Conservation (phyloP, 2,113 vertebrate species). For the Indicator maculatus region DNA sequence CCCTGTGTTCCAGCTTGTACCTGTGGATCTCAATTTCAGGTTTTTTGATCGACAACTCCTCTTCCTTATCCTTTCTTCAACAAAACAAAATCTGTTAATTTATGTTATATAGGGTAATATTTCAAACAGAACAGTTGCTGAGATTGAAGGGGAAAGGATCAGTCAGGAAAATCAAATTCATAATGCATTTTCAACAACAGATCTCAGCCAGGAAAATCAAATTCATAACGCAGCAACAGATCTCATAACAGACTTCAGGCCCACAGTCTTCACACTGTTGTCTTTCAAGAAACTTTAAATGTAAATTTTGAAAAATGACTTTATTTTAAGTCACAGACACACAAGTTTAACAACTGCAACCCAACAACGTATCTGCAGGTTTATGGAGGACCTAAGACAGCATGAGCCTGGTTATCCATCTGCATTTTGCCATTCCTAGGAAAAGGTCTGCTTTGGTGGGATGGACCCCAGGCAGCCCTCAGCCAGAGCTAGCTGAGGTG, state of each 20-base stretch:
- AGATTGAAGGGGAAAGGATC: not conserved
- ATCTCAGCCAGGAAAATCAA: no score
- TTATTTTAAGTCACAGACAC: not conserved
- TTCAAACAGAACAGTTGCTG: not conserved
- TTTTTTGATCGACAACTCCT: not conserved
- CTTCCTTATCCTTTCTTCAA: not conserved
- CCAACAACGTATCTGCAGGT: not conserved
- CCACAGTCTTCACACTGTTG: not conserved
- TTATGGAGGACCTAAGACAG: not conserved
- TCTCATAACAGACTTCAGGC: not conserved
- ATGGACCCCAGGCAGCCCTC: not conserved
- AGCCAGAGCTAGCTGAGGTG: not conserved
- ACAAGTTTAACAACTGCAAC: not conserved
- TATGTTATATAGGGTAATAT: not conserved
- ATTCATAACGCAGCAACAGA: not conserved
- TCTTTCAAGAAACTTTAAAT: not conserved
- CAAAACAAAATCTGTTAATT: not conserved
- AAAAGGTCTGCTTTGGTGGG: not conserved
- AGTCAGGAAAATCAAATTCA: not conserved
- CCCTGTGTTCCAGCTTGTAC: not conserved
- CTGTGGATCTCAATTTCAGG: not conserved
- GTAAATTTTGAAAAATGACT: not conserved
- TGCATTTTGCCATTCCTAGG: not conserved
- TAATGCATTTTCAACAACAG: no score
- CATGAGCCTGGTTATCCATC: rapidly evolving